phyloP scores from a whole-genome alignment of 2,113 vertebrate species.

The Ellobius talpinus region DNA sequence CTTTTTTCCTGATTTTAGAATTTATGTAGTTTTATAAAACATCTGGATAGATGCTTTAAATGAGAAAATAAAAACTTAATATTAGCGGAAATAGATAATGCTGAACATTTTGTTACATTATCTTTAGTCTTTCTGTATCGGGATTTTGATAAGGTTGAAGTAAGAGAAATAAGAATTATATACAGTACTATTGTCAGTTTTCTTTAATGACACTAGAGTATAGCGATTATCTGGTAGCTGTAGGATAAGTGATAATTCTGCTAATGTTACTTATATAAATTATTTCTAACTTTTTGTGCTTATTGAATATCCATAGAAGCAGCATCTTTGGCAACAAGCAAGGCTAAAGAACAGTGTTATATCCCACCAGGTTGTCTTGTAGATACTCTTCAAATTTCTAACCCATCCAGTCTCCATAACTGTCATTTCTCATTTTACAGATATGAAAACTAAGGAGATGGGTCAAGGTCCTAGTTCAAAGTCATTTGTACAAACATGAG shows the following conservation, averaged over 20 bases:
- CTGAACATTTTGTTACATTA: conserved; percentile 23
- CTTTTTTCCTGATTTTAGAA: neutral
- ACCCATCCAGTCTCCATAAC: neutral
- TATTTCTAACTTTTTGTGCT: conserved; percentile 12
- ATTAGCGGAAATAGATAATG: neutral
- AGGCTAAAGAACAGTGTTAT: neutral
- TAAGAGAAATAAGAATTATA: neutral
- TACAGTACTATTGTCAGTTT: conserved; percentile 6
- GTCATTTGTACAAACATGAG: neutral
- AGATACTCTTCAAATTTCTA: neutral
- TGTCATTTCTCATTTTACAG: neutral
- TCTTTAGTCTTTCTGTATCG: neutral
- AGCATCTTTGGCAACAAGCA: neutral
- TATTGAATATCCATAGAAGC: conserved; percentile 30
- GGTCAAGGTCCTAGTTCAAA: neutral
- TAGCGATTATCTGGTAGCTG: neutral
- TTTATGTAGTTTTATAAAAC: neutral
- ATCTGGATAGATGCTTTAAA: neutral
- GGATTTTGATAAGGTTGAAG: conserved; percentile 25
- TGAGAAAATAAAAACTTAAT: conserved; percentile 43
- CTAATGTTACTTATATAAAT: neutral
- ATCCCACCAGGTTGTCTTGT: neutral
- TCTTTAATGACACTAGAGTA: neutral
- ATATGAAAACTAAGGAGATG: neutral
- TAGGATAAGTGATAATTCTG: neutral